Evolutionary conservation across 1,140 invertebrate genomes (phyloP), one percentile per base, ranked within the genome.

Genomic region (Penaeus vannamei): DNA sequence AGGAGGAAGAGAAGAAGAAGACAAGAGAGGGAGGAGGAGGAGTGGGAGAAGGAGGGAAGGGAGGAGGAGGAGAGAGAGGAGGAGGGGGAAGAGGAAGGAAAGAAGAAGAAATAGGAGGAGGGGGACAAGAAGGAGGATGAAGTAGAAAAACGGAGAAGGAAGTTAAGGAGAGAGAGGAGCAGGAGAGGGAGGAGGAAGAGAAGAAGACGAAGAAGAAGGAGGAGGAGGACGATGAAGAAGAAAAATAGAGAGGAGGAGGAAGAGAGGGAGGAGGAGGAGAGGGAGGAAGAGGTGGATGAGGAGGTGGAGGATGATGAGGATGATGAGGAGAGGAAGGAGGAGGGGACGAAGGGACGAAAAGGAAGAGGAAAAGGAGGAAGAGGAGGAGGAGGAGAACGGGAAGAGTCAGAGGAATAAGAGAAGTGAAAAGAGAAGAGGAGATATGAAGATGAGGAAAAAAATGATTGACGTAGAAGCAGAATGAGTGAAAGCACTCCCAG

Each of bases 341-440:
- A 77, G 85, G 60, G 32, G 20, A 23, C 12, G 84, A 26, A 29
- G 22, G 36, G 26, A 32, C 59, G 42, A 72, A 46, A 72, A 64
- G 53, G 61, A 66, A 61, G 66, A 61, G 66, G 61, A 66, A 61
- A 84, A 61, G 66, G 61, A 66, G 82, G 66, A 36, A 66, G 61
- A 84, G 82, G 72, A 42, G 19, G 10, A 46, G 10, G 20, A 42
- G 5, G 42, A 23, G 42, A 46, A 22, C 1, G 29, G 36, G 77
- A 80, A 42, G 7, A 22, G 36, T 4, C 5, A 42, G 29, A 12
- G 36, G 23, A 29, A 7, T 8, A 8, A 80, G 12, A 42, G 42
- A 22, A 42, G 20, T 4, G 20, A 22, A 36, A 22, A 80, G 10
- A 32, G n/a, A 12, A 46, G 7, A 42, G 36, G 77, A 46, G 22